phyloP scores from a whole-genome alignment of 2,888 invertebrate species.

The Clusia tigrina region DNA sequence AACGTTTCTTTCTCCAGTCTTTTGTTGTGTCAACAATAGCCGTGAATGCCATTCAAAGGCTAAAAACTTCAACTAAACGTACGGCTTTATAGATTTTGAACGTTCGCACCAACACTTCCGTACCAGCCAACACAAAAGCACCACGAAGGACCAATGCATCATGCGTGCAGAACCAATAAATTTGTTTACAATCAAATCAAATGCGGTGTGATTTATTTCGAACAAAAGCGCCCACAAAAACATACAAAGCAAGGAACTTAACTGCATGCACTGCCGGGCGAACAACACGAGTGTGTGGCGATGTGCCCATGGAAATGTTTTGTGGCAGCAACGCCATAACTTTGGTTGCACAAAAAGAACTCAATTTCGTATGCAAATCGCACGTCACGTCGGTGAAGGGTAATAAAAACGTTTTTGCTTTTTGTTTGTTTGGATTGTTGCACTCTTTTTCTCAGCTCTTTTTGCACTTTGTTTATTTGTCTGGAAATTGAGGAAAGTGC shows the following conservation, averaged over 20 bases:
- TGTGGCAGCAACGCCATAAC: neutral
- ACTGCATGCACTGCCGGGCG: neutral
- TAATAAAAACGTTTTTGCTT: too few relatives aligned
- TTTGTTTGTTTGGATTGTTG: too few relatives aligned
- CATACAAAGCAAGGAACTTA: neutral
- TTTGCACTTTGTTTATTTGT: too few relatives aligned
- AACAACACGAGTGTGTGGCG: neutral
- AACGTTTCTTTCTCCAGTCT: too few relatives aligned
- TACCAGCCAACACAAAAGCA: neutral
- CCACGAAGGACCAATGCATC: constrained; percentile 13
- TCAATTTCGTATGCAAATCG: constrained; percentile 29
- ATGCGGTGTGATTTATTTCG: constrained; percentile 39
- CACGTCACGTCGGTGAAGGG: constrained; percentile 25
- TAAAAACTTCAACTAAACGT: too few relatives aligned
- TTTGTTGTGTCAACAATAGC: too few relatives aligned
- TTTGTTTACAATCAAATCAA: constrained; percentile 39
- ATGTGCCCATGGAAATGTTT: neutral
- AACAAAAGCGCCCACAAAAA: constrained; percentile 32
- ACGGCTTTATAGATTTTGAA: too few relatives aligned
- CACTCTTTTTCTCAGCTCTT: too few relatives aligned
- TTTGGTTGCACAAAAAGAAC: constrained; percentile 14
- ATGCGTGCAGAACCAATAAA: constrained; percentile 39
- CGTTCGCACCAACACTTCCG: too few relatives aligned
- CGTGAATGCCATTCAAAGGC: too few relatives aligned
- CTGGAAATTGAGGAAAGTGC: too few relatives aligned